Evolutionary conservation across 1,140 invertebrate species (phyloP), one percentile per base, ranked within the genome.

Genomic region (Bilobella aurantiaca): DNA sequence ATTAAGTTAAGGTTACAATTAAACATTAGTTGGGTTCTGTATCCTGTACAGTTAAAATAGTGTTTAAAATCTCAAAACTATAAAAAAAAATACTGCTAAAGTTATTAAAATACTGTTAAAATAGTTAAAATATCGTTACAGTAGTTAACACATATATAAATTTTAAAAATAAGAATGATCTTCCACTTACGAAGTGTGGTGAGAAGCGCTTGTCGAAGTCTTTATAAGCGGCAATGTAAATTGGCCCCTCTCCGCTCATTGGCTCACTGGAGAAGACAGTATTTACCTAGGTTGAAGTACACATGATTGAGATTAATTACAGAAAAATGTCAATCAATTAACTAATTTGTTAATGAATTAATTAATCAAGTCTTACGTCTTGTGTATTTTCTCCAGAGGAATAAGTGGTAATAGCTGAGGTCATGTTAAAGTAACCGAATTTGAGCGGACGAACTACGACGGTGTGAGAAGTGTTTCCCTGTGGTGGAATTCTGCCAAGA

Each of bases 121-220:
- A n/a, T n/a, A n/a, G n/a, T n/a, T n/a, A n/a, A n/a, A n/a, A n/a
- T n/a, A n/a, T n/a, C n/a, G n/a, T n/a, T n/a, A n/a, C n/a, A n/a
- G n/a, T n/a, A n/a, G n/a, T n/a, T n/a, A n/a, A n/a, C n/a, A n/a
- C n/a, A n/a, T n/a, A n/a, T n/a, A n/a, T 46, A 21, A 2, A 69
- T 30, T 46, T 25, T 42, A 34, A 16, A 27, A 29, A 57, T 25
- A 68, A 46, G 61, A 18, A 25, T 28, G 8, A n/a, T n/a, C 3
- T 12, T 34, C 63, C 47, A 80, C 80, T 83, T 82, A 88, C 88
- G 75, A 93, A 87, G 81, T 97, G 96, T 32, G 93, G 94, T 62
- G 94, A 98, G 81, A 98, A 99, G 76, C 93, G 92, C 77, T 95
- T 91, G 77, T 98, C 93, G 77, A 93, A 99, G 78, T 98, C 96